These are phyloP conservation scores for Drosophila pseudotakahashii DNA, from an alignment of 2,888 invertebrate genomes.

Conservation along the genomic window DNA sequence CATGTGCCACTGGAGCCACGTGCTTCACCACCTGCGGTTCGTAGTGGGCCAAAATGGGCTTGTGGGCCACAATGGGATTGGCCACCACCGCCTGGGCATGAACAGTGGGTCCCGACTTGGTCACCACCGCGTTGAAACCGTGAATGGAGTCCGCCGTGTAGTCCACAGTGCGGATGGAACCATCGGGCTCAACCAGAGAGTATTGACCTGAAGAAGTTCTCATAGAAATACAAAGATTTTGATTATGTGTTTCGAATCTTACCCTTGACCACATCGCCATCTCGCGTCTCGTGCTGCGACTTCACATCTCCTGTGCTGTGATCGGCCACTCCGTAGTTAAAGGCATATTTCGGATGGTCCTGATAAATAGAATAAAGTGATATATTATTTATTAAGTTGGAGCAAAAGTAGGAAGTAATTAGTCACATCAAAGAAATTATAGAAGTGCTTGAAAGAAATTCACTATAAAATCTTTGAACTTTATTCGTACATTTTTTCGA, in stretches of 20 bases:
- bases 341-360: constrained; percentile 87
- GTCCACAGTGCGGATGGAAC: constrained; percentile 84
- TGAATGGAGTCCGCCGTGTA: constrained; percentile 84
- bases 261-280: constrained; percentile 88
- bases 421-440: too few species aligned
- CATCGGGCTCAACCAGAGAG: constrained; percentile 84
- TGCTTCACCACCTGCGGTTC: constrained; percentile 70
- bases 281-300: constrained; percentile 87
- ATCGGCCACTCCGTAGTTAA: constrained; percentile 88
- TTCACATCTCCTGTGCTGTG: constrained; percentile 86
- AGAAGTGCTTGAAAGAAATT: too few species aligned
- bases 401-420: too few species aligned
- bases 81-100: constrained; percentile 82
- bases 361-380: constrained; percentile 57
- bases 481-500: too few species aligned
- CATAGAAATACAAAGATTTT: not conserved
- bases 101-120: constrained; percentile 84
- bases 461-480: too few species aligned
- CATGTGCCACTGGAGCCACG: constrained; percentile 73
- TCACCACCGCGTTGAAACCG: constrained; percentile 84
- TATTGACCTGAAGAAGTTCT: constrained; percentile 81
- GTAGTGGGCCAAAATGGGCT: constrained; percentile 80
- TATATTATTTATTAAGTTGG: too few species aligned
- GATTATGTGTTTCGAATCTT: not conserved
- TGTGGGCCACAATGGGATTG: constrained; percentile 81